phyloP scores from a whole-genome alignment of 2,888 invertebrate species.

The Lordiphosa fenestrarum region DNA sequence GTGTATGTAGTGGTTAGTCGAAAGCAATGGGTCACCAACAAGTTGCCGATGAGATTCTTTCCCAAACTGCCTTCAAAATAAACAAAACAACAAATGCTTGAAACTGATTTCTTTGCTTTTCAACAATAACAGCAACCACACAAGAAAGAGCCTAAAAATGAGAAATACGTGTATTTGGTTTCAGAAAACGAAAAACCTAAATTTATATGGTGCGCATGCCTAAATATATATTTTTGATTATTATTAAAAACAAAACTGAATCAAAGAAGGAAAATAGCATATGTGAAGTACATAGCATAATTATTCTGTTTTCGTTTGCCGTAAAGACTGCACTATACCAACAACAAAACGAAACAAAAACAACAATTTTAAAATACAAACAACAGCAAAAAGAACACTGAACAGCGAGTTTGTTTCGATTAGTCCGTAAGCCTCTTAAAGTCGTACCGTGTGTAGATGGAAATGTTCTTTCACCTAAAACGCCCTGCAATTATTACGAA shows the following conservation, averaged over 20 bases:
- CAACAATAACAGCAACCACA: slow-evolving; percentile 15
- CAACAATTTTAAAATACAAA: slow-evolving; percentile 12
- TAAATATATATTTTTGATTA: slow-evolving; percentile 49
- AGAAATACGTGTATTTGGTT: slow-evolving; percentile 59
- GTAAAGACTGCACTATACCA: slow-evolving; percentile 80
- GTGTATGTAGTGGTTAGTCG: not conserved
- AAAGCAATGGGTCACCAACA: slow-evolving; percentile 17
- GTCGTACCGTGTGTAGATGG: slow-evolving; percentile 7
- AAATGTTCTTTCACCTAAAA: slow-evolving; percentile 25
- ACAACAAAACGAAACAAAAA: slow-evolving; percentile 51
- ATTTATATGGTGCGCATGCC: slow-evolving; percentile 34
- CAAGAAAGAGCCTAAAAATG: slow-evolving; percentile 40
- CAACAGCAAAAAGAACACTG: slow-evolving; percentile 21
- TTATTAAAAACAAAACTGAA: slow-evolving; percentile 36
- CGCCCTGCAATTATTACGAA: slow-evolving; percentile 50
- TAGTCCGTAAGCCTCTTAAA: slow-evolving; percentile 19
- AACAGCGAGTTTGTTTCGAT: slow-evolving; percentile 17
- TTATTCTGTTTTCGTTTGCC: slow-evolving; percentile 76
- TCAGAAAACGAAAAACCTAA: slow-evolving; percentile 54
- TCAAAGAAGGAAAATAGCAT: slow-evolving; percentile 27
- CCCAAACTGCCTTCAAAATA: slow-evolving; percentile 58
- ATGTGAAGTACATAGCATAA: slow-evolving; percentile 62
- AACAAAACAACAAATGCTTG: slow-evolving; percentile 14
- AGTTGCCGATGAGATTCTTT: slow-evolving; percentile 40
- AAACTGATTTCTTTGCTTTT: slow-evolving; percentile 11